Conservation (phyloP, 2,113 vertebrate species). For the Sorex araneus region DNA sequence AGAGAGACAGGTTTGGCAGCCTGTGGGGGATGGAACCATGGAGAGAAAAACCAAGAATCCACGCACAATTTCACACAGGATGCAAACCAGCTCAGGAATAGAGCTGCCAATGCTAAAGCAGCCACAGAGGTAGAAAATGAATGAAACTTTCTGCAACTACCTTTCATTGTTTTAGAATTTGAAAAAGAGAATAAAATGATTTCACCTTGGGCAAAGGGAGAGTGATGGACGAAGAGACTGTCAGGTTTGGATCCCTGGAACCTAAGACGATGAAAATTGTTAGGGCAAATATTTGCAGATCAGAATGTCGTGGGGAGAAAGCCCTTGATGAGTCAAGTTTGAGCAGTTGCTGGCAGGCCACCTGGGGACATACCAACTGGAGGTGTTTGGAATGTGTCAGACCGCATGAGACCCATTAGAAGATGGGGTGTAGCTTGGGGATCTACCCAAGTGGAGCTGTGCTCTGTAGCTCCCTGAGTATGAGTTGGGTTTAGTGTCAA, state of each 20-base stretch:
- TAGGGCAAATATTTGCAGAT: neutral
- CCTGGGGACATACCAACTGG: neutral
- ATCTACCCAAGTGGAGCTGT: neutral
- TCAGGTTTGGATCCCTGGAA: fast-evolving
- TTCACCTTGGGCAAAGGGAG: neutral
- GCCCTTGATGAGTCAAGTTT: neutral
- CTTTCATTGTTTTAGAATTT: neutral
- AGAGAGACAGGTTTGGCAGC: slow-evolving; percentile 64
- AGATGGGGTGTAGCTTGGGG: neutral
- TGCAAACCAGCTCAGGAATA: neutral
- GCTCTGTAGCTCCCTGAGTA: neutral
- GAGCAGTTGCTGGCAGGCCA: neutral
- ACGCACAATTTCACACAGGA: neutral
- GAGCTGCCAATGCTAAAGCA: neutral
- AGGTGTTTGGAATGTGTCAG: neutral
- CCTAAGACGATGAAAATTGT: neutral
- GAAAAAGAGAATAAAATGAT: neutral
- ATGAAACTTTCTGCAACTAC: neutral
- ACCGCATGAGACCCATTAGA: neutral
- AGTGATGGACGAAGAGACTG: neutral
- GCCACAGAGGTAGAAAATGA: neutral
- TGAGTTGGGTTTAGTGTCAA: neutral
- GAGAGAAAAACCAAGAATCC: neutral
- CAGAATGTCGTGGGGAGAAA: neutral
- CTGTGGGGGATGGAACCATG: neutral